A percentile compares a stretch with the other conserved stretches of the same genome.
Conservation (phyloP, 2,888 invertebrate genomes). For the Parascotia fuliginaria region DNA sequence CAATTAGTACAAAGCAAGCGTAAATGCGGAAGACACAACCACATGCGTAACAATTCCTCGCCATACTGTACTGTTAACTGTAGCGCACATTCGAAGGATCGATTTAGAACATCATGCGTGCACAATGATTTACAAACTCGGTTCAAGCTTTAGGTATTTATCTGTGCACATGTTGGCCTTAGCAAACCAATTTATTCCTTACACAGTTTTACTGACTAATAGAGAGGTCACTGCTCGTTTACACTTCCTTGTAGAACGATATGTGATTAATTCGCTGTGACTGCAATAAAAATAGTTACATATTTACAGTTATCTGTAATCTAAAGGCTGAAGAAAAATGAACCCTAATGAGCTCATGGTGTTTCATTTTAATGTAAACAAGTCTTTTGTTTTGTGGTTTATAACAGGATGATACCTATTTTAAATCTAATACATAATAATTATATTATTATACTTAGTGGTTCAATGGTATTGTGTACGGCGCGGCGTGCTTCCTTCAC, state of each 20-base stretch:
- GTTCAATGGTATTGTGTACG: too few relatives aligned
- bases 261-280: constrained; percentile 35
- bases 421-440: too few relatives aligned
- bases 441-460: too few relatives aligned
- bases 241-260: constrained; percentile 53
- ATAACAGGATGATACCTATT: too few relatives aligned
- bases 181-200: constrained; percentile 64
- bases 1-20: constrained; percentile 46
- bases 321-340: constrained; percentile 1
- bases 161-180: constrained; percentile 63
- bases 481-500: too few relatives aligned
- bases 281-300: constrained; percentile 8
- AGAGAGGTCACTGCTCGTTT: constrained; percentile 58
- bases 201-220: constrained; percentile 46
- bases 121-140: constrained; percentile 43
- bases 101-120: constrained; percentile 55
- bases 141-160: too few relatives aligned
- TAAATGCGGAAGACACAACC: constrained; percentile 65
- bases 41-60: constrained; percentile 41
- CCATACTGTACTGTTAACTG: constrained; percentile 36
- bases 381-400: too few relatives aligned
- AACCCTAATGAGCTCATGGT: neutral
- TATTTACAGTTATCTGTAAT: neutral
- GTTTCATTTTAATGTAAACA: neutral
- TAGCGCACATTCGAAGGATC: constrained; percentile 36